phyloP scores from a whole-genome alignment of 2,797 vertebrate genomes.

The Tokudaia tokunoshimensis region DNA sequence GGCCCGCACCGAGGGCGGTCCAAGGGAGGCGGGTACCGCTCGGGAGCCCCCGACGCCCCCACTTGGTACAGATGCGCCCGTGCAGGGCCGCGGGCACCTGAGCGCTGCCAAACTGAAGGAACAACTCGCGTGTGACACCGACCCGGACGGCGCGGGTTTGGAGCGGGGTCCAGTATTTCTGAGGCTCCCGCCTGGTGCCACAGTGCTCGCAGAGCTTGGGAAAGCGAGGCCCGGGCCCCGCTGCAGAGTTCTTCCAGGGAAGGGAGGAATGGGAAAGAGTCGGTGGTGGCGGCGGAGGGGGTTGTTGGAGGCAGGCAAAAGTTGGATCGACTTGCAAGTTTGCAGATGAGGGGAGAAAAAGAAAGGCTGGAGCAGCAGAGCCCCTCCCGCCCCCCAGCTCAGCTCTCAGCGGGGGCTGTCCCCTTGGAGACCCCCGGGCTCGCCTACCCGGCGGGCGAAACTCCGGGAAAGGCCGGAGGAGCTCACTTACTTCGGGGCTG shows the following conservation, averaged over 20 bases:
- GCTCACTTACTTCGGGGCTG: conserved; percentile 84
- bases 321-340: conserved; percentile 48
- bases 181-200: not conserved
- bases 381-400: not conserved
- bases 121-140: conserved; percentile 56
- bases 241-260: not conserved
- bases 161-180: conserved; percentile 59
- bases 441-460: conserved; percentile 41
- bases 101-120: conserved; percentile 42
- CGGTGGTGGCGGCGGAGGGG: not conserved
- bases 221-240: not conserved
- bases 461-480: conserved; percentile 42
- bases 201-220: conserved; percentile 38
- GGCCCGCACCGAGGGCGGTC: no score
- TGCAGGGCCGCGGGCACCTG: not conserved
- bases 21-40: not conserved
- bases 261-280: conserved; percentile 38
- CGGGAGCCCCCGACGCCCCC: not conserved
- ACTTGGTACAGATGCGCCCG: not conserved
- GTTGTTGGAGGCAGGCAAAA: conserved; percentile 24
- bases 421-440: conserved; percentile 40
- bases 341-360: not conserved
- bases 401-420: not conserved
- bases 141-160: conserved; percentile 27
- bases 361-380: not conserved